Base-by-base conservation (phyloP, 2,888 invertebrate genomes). In the Eupithecia pulchellata region DNA sequence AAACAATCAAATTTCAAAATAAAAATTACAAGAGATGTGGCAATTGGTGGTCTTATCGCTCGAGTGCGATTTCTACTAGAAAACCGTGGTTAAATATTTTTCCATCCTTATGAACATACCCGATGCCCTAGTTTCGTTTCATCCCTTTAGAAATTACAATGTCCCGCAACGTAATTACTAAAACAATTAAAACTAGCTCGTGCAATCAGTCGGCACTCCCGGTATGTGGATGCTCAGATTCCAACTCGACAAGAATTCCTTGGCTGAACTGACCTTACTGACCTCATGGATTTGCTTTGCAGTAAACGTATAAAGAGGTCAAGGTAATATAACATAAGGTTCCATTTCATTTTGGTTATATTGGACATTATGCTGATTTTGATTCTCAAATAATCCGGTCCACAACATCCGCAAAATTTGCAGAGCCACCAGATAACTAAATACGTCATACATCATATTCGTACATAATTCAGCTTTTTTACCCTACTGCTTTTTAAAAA, bases 121-220 rank as follows among this genome's bases (percentile, higher is more conserved):
- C 25, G 34, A 61, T 61, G 17, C 25, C 20, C 30, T 60, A 69
- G 76, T 82, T 82, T 82, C 81, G 81, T 78, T 78, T 76, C 78
- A 79, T 78, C 39, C 64, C 34, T 67, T 76, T 75, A 75, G 74
- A 78, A 82, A 81, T 81, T 80, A 79, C 79, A 75, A 79, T 80
- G 75, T 78, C 77, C 78, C 79, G 79, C 77, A 84, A 84, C 83
- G 82, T 84, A 87, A 88, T 89, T 90, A 87, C 81, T 83, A 80
- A 80, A 76, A 82, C 85, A 90, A 91, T 90, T 90, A 90, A 90
- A 88, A 86, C 78, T 83, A 74, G 79, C 77, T 78, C 80, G 79
- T 77, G 80, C 71, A 77, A 82, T 76, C 82, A 76, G 62, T 72
- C 68, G 81, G 84, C 75, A 84, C 85, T 74, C 80, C 63, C 61